phyloP scores from a whole-genome alignment of 2,113 vertebrate genomes.

The Saccopteryx bilineata region DNA sequence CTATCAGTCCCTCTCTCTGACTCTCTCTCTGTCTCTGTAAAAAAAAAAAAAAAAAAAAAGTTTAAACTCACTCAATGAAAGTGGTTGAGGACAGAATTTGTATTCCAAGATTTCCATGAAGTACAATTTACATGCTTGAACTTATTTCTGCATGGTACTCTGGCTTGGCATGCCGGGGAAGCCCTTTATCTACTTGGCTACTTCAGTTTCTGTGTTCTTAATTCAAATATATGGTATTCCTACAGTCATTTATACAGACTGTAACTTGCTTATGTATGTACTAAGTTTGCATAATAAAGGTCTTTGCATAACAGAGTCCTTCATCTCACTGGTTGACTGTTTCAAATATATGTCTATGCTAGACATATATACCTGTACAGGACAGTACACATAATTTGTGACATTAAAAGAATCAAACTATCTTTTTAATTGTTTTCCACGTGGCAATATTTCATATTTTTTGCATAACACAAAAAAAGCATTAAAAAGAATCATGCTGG shows the following conservation, averaged over 20 bases:
- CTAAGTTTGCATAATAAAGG: conserved; percentile 5
- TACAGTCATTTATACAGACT: neutral
- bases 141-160: neutral
- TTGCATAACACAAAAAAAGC: neutral
- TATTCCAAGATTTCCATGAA: neutral
- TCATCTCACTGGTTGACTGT: neutral
- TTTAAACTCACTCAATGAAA: conserved; percentile 10
- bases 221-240: neutral
- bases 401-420: neutral
- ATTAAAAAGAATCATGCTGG: conserved; percentile 47
- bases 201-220: conserved; percentile 40
- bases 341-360: conserved; percentile 9
- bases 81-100: neutral
- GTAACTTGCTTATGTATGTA: neutral
- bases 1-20: too few species aligned
- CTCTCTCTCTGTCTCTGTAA: too few species aligned
- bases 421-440: conserved; percentile 31
- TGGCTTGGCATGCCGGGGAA: neutral
- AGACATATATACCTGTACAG: neutral
- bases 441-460: neutral
- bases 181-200: neutral
- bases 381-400: neutral
- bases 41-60: too few species aligned
- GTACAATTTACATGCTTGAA: neutral
- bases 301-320: neutral